Conservation (phyloP, 2,797 vertebrate genomes). For the Protosalanx chinensis region DNA sequence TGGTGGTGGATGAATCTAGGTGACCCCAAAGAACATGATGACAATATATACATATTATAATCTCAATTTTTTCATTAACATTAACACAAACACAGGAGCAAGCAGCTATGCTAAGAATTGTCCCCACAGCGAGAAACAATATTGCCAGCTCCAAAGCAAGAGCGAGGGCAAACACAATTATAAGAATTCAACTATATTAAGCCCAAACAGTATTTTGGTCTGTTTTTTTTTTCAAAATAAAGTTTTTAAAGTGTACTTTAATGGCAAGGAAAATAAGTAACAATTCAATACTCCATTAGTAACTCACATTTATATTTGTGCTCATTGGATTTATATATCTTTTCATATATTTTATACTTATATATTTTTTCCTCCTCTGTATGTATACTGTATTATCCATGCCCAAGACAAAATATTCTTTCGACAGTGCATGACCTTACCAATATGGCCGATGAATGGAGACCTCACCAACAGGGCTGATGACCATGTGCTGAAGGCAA, state of each 20-base stretch:
- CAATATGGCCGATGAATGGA: constrained; percentile 26
- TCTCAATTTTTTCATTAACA: constrained; percentile 42
- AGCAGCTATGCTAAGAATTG: constrained; percentile 53
- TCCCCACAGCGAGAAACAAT: constrained; percentile 44
- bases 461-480: constrained; percentile 39
- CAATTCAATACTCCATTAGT: constrained; percentile 66
- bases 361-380: constrained; percentile 46
- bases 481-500: constrained; percentile 61
- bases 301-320: constrained; percentile 69
- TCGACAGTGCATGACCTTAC: constrained; percentile 57
- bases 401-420: constrained; percentile 35
- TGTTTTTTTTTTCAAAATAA: constrained; percentile 69
- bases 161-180: constrained; percentile 55
- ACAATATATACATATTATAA: constrained; percentile 21
- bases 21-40: constrained; percentile 5
- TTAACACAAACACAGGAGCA: constrained; percentile 51
- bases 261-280: constrained; percentile 69
- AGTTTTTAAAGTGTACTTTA: constrained; percentile 58
- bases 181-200: constrained; percentile 53
- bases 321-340: constrained; percentile 65
- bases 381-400: constrained; percentile 28
- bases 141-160: constrained; percentile 47
- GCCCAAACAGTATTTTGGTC: constrained; percentile 73
- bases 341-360: constrained; percentile 57
- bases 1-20: constrained; percentile 5